Conservation (phyloP, 2,113 vertebrate genomes). For the Brachyistius frenatus region DNA sequence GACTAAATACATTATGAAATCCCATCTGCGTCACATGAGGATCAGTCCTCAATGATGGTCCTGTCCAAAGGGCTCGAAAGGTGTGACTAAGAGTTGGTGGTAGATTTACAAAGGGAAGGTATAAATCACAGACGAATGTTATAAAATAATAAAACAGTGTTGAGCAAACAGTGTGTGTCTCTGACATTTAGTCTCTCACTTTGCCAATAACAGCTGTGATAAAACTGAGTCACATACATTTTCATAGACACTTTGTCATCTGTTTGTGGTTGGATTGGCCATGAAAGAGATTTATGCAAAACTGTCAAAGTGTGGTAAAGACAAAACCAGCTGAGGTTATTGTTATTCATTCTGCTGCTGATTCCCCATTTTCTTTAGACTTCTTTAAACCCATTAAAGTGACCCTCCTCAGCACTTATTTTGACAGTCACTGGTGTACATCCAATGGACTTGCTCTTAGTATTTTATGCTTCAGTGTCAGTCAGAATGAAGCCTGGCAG, state of each 20-base stretch:
- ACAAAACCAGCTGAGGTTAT: neutral
- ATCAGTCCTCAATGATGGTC: neutral
- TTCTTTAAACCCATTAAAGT: neutral
- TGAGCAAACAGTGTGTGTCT: neutral
- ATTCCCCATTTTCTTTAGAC: neutral
- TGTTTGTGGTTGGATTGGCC: neutral
- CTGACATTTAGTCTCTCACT: neutral
- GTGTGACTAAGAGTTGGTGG: neutral
- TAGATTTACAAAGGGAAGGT: constrained; percentile 51
- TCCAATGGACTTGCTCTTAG: neutral
- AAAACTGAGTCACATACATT: neutral
- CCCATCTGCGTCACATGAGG: neutral
- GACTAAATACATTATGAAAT: neutral
- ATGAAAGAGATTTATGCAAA: neutral
- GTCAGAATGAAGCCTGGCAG: neutral
- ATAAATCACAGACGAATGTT: neutral
- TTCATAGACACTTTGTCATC: neutral
- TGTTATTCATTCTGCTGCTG: neutral
- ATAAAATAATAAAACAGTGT: neutral
- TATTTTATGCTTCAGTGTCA: neutral
- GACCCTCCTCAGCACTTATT: neutral
- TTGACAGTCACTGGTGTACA: neutral
- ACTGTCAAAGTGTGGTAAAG: neutral
- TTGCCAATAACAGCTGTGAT: neutral
- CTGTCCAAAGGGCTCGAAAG: constrained; percentile 2